Evolutionary conservation across 2,888 invertebrate species (phyloP), one percentile per base, ranked within the genome.

Genomic region (Pelosia muscerda): DNA sequence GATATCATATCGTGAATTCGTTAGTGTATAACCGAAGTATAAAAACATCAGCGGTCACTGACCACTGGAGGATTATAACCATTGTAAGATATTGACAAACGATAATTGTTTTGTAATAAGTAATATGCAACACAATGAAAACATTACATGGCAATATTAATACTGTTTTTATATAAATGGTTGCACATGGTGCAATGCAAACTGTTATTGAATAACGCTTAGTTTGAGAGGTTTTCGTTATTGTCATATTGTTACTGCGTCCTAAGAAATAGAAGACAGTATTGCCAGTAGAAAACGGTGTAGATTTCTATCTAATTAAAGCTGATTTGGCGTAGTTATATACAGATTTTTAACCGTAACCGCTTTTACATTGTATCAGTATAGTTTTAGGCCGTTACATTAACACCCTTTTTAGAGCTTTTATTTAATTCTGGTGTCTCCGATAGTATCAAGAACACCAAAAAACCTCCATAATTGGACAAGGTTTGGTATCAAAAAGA

Each of bases 81-180:
- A 23, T 38, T 38, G 59, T 38, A 59, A 9, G 25, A 38, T 6
- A 59, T 25, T 59, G 34, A 59, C 38, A 15, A n/a, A n/a, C n/a
- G n/a, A n/a, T n/a, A n/a, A 59, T 38, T 59, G 38, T 59, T 59
- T 38, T 38, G 19, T 59, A 59, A 25, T 15, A 9, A 5, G 55
- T 55, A 4, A 25, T 55, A 26, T 25, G 25, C 55, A 15, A 26
- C 10, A 25, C 59, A 25, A 59, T 59, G 25, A 9, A 34, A 59
- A 59, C 13, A 13, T 23, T 38, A 59, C 59, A 38, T 15, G 22
- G 38, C 25, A 25, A 38, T 38, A n/a, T 25, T 10, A 38, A 25
- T 59, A 59, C 38, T 19, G 38, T 59, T 25, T 59, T 59, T 59
- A 59, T 25, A 38, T 38, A 38, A 59, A 38, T 25, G 59, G 19